Percentiles rank a stretch among this genome's conserved stretches.
phyloP scores from a whole-genome alignment of 1,140 invertebrate genomes.

The Drosophila lacteicornis region DNA sequence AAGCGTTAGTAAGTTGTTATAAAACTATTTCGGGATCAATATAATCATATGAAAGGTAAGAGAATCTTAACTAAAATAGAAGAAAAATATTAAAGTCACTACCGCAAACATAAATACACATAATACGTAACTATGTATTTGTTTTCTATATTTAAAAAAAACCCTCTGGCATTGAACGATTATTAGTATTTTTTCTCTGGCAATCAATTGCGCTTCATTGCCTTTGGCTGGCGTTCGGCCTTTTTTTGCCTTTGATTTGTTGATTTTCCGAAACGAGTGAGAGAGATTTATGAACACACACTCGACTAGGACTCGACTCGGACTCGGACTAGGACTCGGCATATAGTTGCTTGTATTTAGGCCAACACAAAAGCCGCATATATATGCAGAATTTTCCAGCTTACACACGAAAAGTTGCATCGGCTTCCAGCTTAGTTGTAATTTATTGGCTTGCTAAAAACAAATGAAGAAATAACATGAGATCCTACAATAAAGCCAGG shows the following conservation, averaged over 20 bases:
- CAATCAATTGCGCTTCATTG: slow-evolving; percentile 70
- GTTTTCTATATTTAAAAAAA: slow-evolving; percentile 3
- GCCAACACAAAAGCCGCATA: slow-evolving; percentile 73
- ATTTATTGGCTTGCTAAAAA: slow-evolving; percentile 78
- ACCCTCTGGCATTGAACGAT: slow-evolving; percentile 6
- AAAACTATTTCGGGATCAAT: too few species aligned
- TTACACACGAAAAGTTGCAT: slow-evolving; percentile 50
- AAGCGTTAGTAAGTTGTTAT: too few species aligned
- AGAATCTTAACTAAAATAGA: too few species aligned
- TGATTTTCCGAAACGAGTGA: slow-evolving; percentile 50
- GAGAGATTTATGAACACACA: slow-evolving; percentile 62
- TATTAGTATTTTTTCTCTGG: slow-evolving; percentile 57
- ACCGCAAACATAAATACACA: neutral
- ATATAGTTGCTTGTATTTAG: slow-evolving; percentile 46
- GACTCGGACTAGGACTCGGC: neutral
- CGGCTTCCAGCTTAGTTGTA: slow-evolving; percentile 45
- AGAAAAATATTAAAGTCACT: neutral
- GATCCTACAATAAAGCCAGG: slow-evolving; percentile 65
- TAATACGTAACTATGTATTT: too few species aligned
- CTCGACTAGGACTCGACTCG: slow-evolving; percentile 1
- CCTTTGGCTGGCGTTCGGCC: slow-evolving; percentile 22
- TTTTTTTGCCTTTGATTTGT: slow-evolving; percentile 64
- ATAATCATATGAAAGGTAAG: too few species aligned
- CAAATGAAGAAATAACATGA: slow-evolving; percentile 74
- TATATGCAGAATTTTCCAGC: slow-evolving; percentile 67